Conservation (phyloP, 2,113 vertebrate species). For the Zapus hudsonius region DNA sequence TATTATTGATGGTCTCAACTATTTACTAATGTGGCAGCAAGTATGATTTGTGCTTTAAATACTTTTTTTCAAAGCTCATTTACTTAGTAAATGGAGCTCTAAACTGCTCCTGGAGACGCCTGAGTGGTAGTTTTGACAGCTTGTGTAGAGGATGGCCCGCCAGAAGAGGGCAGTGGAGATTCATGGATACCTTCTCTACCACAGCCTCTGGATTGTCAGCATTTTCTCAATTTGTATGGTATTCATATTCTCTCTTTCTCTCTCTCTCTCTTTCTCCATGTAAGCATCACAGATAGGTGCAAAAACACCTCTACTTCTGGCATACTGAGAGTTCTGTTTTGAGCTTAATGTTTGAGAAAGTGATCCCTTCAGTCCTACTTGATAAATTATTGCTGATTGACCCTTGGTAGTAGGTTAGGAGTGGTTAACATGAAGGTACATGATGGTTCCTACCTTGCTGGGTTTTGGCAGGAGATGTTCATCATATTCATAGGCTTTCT, state of each 20-base stretch:
- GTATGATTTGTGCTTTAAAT: slow-evolving; percentile 67
- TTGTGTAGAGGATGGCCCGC: fast-evolving
- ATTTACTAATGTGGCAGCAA: slow-evolving; percentile 54
- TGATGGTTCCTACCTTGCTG: neutral
- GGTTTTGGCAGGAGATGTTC: neutral
- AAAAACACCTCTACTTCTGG: neutral
- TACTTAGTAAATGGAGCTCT: slow-evolving; percentile 26
- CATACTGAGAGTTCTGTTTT: neutral
- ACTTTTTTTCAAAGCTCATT: slow-evolving; percentile 61
- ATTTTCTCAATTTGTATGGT: neutral
- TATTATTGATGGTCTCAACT: slow-evolving; percentile 58
- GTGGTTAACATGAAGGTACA: neutral
- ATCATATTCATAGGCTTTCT: neutral
- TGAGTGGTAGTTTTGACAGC: fast-evolving
- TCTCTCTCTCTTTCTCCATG: too few relatives aligned
- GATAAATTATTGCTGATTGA: neutral
- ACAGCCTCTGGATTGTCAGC: fast-evolving
- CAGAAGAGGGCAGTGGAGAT: slow-evolving; percentile 76
- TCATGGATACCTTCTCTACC: fast-evolving
- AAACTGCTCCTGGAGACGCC: neutral
- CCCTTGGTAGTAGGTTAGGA: neutral
- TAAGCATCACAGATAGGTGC: neutral
- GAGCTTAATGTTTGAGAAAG: neutral
- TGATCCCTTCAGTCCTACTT: neutral
- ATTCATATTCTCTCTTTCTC: neutral